phyloP scores from a whole-genome alignment of 2,888 invertebrate genomes.

The Eretmocerus hayati region DNA sequence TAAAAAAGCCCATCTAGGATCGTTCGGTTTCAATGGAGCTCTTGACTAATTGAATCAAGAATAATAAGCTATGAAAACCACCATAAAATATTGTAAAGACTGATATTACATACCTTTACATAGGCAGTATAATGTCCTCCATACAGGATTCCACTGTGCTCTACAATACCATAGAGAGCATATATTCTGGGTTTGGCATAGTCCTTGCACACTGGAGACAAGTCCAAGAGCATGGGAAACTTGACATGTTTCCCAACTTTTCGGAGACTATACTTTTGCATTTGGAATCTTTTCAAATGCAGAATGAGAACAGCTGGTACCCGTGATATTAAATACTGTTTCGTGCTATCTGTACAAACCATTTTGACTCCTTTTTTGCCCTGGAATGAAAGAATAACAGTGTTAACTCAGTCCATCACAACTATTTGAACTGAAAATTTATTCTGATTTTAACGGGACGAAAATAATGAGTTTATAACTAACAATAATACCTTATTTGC shows the following conservation, averaged over 20 bases:
- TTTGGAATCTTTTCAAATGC: constrained; percentile 92
- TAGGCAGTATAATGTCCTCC: constrained; percentile 92
- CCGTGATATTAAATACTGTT: constrained; percentile 78
- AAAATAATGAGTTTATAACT: neutral
- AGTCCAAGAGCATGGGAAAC: constrained; percentile 78
- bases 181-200: constrained; percentile 60
- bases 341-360: constrained; percentile 73
- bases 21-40: constrained; percentile 55
- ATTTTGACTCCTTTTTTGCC: constrained; percentile 58
- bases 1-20: constrained; percentile 67
- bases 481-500: constrained; percentile 48
- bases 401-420: too few species aligned
- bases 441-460: neutral
- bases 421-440: neutral
- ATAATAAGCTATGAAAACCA: neutral
- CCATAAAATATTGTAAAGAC: neutral
- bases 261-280: constrained; percentile 56
- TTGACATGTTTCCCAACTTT: constrained; percentile 83
- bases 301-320: constrained; percentile 92
- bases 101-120: constrained; percentile 63
- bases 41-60: constrained; percentile 41
- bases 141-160: constrained; percentile 85
- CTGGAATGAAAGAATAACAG: constrained; percentile 35
- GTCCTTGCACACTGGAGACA: constrained; percentile 83
- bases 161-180: constrained; percentile 89